phyloP scores from a whole-genome alignment of 2,113 vertebrate genomes.

The Ginglymostoma cirratum region DNA sequence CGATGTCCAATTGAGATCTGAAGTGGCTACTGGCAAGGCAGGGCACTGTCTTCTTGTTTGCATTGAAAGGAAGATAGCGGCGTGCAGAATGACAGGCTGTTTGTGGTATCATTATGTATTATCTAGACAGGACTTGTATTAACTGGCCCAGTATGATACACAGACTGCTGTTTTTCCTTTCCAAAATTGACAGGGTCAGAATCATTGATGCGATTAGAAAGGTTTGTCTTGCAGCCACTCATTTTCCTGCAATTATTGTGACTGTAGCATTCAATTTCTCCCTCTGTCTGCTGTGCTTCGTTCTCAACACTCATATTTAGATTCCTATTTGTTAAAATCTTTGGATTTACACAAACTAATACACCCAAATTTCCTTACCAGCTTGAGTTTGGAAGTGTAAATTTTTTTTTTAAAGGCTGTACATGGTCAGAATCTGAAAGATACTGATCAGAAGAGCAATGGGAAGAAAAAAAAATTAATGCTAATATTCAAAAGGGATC shows the following conservation, averaged over 20 bases:
- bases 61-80: background rate
- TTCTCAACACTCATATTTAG: background rate
- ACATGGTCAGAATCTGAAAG: background rate
- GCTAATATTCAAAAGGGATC: background rate
- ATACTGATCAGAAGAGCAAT: background rate
- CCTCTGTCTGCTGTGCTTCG: background rate
- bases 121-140: background rate
- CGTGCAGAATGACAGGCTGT: background rate
- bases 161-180: background rate
- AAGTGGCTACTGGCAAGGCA: background rate
- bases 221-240: background rate
- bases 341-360: background rate
- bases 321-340: background rate
- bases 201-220: background rate
- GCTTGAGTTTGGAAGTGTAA: background rate
- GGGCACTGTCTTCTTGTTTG: background rate
- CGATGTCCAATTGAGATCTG: background rate
- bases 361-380: background rate
- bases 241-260: background rate
- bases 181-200: background rate
- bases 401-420: background rate
- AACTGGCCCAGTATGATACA: background rate
- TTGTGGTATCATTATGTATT: background rate
- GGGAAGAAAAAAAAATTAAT: background rate
- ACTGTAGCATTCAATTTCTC: constrained; percentile 2